phyloP scores from a whole-genome alignment of 2,888 invertebrate genomes.

The Tuta absoluta region DNA sequence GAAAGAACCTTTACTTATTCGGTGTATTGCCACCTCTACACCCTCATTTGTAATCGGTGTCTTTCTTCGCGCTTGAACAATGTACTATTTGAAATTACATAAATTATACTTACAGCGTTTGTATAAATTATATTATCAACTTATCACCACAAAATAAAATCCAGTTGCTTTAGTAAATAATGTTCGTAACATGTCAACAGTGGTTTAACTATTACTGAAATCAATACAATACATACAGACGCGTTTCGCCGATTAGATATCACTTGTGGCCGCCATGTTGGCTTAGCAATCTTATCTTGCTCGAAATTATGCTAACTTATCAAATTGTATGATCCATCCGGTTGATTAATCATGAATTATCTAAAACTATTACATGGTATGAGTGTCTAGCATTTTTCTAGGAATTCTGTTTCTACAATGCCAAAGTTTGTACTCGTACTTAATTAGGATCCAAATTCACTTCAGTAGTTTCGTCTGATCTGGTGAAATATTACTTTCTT shows the following conservation, averaged over 20 bases:
- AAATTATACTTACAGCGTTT: not conserved
- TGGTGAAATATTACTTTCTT: no score
- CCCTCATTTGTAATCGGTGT: no score
- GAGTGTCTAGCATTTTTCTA: not conserved
- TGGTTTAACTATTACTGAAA: conserved; percentile 54
- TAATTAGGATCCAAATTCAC: no score
- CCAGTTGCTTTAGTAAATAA: conserved; percentile 38
- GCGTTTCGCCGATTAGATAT: conserved; percentile 65
- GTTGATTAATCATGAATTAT: not conserved
- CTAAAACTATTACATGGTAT: not conserved
- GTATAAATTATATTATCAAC: not conserved
- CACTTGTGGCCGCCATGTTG: conserved; percentile 48
- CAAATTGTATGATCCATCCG: conserved; percentile 35
- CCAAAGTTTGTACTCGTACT: no score
- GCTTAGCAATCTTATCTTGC: conserved; percentile 64
- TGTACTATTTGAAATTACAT: no score
- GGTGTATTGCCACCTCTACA: no score
- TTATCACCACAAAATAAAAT: conserved; percentile 9
- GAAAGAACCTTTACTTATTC: no score
- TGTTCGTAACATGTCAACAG: conserved; percentile 48
- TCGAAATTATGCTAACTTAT: conserved; percentile 46
- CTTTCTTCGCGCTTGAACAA: no score
- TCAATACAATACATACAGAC: conserved; percentile 47
- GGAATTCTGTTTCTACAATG: not conserved
- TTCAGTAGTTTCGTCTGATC: no score